Evolutionary conservation across 1,140 invertebrate species (phyloP), one percentile per base, ranked within the genome.

Genomic region (Drosophila littoralis): DNA sequence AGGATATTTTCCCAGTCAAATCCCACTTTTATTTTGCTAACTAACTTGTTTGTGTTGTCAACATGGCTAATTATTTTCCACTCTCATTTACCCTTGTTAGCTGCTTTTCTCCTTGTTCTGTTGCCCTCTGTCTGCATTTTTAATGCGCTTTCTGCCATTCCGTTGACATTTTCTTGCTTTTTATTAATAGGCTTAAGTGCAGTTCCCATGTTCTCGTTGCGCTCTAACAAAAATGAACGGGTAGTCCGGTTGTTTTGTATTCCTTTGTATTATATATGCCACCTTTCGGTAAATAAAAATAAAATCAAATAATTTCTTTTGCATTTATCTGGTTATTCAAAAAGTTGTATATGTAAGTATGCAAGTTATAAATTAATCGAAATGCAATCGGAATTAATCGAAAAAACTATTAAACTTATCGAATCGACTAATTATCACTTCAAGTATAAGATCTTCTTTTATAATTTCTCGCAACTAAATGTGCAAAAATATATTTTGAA

Each of bases 1-100:
- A 40, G 50, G 35, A 12, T 64, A 64, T 13, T 9, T 64, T 9
- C 0, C 1, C 22, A 40, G 22, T 35, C 22, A 7, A 7, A 10
- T 17, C 32, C 38, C n/a, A 0, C 10, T 35, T 15, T 13, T 45
- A 7, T 59, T 65, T 36, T 33, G 33, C 68, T 68, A 63, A 75
- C 58, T 36, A 38, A 67, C 54, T 78, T 63, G 52, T 63, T 86
- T 68, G 79, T 48, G 33, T 60, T 73, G 55, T 60, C 55, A 60
- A 61, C 70, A 46, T 48, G 55, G 55, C 82, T 84, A 86, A 86
- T 84, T 84, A 86, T 86, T 84, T 84, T 86, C 70, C 78, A 78
- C 69, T 84, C 86, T 55, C 78, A 60, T 75, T 86, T 75, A 68
- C 45, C 33, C 36, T 55, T 70, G 73, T 72, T 81, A 45, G 40